phyloP scores from a whole-genome alignment of 1,140 invertebrate genomes.

The Papilio polyxenes region DNA sequence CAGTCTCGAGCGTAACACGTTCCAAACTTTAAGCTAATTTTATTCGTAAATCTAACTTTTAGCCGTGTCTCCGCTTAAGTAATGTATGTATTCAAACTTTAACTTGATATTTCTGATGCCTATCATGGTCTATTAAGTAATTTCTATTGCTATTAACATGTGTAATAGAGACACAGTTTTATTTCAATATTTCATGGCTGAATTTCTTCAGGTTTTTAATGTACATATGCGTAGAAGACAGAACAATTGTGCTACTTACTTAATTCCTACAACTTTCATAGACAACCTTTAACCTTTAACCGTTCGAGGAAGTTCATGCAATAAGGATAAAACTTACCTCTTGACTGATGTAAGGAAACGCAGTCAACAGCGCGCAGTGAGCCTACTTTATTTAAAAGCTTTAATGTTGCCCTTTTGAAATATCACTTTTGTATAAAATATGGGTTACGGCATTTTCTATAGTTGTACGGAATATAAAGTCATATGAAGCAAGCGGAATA shows the following conservation, averaged over 20 bases:
- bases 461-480: not conserved
- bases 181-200: too few relatives aligned
- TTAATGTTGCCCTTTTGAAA: slow-evolving; percentile 34
- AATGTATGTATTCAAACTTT: slow-evolving; percentile 4
- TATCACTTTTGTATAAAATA: slow-evolving; percentile 30
- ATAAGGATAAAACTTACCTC: slow-evolving; percentile 17
- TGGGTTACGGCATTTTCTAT: slow-evolving; percentile 25
- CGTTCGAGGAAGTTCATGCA: not conserved
- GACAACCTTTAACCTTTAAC: not conserved
- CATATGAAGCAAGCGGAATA: not conserved
- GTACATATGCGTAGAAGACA: not conserved
- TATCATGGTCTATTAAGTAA: too few relatives aligned
- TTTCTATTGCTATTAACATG: too few relatives aligned
- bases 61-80: not conserved
- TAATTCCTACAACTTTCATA: too few relatives aligned
- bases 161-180: too few relatives aligned
- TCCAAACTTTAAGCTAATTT: slow-evolving; percentile 5
- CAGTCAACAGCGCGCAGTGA: not conserved
- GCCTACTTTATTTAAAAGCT: slow-evolving; percentile 36
- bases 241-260: not conserved
- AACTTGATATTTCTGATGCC: not conserved
- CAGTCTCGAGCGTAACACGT: not conserved
- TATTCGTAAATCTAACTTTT: slow-evolving; percentile 1
- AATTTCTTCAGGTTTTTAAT: too few relatives aligned
- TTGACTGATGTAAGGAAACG: slow-evolving; percentile 31